Evolutionary conservation across 1,140 invertebrate genomes (phyloP).

Genomic region (Armadillidium nasatum): DNA sequence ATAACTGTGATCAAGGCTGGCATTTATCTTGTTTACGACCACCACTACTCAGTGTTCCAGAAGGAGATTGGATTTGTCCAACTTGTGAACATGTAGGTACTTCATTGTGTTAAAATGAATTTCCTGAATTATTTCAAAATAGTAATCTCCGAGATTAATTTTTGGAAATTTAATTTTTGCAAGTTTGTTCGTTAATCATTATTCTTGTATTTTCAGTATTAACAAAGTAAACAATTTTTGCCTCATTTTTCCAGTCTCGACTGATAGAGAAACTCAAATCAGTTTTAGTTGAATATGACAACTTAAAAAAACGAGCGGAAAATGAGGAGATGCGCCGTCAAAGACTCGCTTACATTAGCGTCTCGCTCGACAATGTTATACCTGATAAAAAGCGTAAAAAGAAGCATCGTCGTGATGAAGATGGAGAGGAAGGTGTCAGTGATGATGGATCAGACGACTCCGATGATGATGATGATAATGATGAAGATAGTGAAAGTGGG

Average conservation of each 20-base stretch:
- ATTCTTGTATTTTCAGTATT: too few species aligned
- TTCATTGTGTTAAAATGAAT: background rate
- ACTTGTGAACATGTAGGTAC: conserved; percentile 76
- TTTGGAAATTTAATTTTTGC: too few species aligned
- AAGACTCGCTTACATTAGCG: conserved; percentile 67
- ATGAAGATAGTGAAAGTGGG: conserved; percentile 52
- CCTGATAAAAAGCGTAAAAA: conserved; percentile 46
- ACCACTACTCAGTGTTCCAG: conserved; percentile 83
- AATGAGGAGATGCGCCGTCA: conserved; percentile 67
- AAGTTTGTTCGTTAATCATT: too few species aligned
- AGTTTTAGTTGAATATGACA: conserved; percentile 53
- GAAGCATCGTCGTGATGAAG: conserved; percentile 50
- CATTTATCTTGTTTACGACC: conserved; percentile 90
- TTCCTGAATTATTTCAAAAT: too few species aligned
- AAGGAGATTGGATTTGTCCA: conserved; percentile 95
- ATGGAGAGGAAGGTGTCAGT: conserved; percentile 51
- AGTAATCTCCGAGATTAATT: too few species aligned
- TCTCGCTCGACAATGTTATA: conserved; percentile 69
- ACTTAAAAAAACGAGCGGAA: conserved; percentile 54
- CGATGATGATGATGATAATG: conserved; percentile 45
- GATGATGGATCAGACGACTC: conserved; percentile 48
- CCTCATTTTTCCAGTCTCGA: conserved; percentile 54
- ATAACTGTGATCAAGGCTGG: conserved; percentile 89
- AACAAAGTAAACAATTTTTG: too few species aligned
- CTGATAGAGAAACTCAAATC: conserved; percentile 67